These are phyloP conservation scores for Diaphora mendica DNA, from an alignment of 2,888 invertebrate species.

Conservation along the genomic window DNA sequence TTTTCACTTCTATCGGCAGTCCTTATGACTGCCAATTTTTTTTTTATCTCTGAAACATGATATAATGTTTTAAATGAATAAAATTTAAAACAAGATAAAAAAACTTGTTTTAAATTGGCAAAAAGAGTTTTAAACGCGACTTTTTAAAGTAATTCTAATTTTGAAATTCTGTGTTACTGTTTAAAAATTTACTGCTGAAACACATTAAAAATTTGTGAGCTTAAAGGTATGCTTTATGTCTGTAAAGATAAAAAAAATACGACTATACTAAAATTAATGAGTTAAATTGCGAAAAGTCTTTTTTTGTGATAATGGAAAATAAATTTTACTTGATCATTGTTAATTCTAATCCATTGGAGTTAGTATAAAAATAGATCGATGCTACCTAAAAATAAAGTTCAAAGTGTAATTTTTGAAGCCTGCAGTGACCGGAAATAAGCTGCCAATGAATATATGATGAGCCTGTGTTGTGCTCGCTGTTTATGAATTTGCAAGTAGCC, in stretches of 20 bases:
- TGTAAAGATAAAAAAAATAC: not conserved
- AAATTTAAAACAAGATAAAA: no score
- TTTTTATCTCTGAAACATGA: no score
- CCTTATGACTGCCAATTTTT: no score
- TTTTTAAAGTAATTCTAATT: no score
- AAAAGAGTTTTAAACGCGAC: no score
- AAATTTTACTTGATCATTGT: conserved; percentile 6
- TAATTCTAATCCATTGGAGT: not conserved
- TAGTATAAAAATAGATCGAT: not conserved
- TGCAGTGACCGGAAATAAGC: conserved; percentile 33
- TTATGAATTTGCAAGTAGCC: conserved; percentile 34
- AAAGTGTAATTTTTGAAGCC: conserved; percentile 16
- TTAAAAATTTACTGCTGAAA: no score
- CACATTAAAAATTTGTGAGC: no score
- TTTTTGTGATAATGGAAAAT: not conserved
- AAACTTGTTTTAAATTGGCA: no score
- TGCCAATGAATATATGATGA: conserved; percentile 32
- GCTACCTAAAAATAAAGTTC: conserved; percentile 5
- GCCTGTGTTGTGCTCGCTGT: conserved; percentile 5
- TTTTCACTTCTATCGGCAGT: no score
- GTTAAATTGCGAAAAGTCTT: not conserved
- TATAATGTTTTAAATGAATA: no score
- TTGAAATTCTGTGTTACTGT: no score
- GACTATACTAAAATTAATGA: not conserved
- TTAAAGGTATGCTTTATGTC: not conserved